Conservation (phyloP, 2,888 invertebrate species). For the Leptarthrus brevirostris region DNA sequence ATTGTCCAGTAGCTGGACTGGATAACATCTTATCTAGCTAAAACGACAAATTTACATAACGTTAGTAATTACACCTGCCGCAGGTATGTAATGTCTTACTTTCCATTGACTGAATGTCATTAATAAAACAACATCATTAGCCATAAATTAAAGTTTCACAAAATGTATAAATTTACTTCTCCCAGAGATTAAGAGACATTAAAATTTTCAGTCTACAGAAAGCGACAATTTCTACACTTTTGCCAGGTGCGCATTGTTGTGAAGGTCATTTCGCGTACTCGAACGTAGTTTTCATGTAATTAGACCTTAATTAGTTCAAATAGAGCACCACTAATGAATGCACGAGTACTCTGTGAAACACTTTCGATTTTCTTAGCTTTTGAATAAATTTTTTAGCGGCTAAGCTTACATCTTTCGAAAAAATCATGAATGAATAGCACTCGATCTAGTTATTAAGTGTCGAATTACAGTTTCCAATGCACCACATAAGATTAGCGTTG, state of each 20-base stretch:
- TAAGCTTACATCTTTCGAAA: neutral
- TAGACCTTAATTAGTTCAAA: slow-evolving; percentile 9
- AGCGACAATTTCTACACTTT: slow-evolving; percentile 27
- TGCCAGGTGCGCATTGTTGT: neutral
- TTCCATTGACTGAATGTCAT: too few species aligned
- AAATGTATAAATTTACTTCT: too few species aligned
- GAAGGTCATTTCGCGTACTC: slow-evolving; percentile 11
- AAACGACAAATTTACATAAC: too few species aligned
- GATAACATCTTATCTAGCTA: too few species aligned
- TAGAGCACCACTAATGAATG: slow-evolving; percentile 23
- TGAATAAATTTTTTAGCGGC: slow-evolving; percentile 2
- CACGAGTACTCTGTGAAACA: slow-evolving; percentile 6
- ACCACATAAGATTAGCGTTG: neutral
- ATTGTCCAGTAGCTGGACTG: too few species aligned
- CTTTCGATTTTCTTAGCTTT: slow-evolving; percentile 21
- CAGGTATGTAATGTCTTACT: too few species aligned
- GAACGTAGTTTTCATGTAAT: slow-evolving; percentile 26
- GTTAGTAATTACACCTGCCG: too few species aligned
- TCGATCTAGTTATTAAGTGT: neutral
- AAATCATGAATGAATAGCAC: neutral
- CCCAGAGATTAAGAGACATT: neutral
- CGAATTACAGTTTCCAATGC: too few species aligned
- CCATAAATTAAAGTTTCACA: too few species aligned
- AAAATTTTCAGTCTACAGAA: neutral
- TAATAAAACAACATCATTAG: too few species aligned